Evolutionary conservation across 2,113 vertebrate species (phyloP), one percentile per base, ranked within the genome.

Genomic region (Alethe castanea): DNA sequence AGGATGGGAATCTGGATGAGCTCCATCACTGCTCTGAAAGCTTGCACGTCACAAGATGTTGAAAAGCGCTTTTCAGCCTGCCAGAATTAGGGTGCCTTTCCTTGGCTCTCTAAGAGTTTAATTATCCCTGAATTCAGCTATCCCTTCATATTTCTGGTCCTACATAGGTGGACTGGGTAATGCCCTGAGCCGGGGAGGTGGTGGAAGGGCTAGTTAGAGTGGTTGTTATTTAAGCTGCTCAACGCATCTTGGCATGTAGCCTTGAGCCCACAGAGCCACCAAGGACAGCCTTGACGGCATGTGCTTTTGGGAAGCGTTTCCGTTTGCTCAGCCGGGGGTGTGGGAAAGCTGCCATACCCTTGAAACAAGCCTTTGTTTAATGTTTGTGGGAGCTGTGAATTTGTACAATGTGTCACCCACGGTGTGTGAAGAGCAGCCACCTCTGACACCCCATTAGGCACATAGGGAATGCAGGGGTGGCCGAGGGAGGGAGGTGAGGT

Each of bases 141-240:
- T 60, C 28, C 6, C 45, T 61, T 67, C 15, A 8, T 19, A 2
- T 76, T 72, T 72, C 71, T 82, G 24, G 9, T 52, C 48, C 62
- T 72, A 0, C 0, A 1, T 19, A 5, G 11, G 53, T 81, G 86
- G 31, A 13, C 23, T 38, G 56, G 8, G 12, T 48, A 19, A 19
- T 73, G 38, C 47, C 8, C 47, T 5, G 60, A 11, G 53, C 61
- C 17, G 11, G 48, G 10, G 33, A 56, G 29, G 2, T 31, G 65
- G 33, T 42, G 42, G 16, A 79, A 15, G 52, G 28, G 14, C 40
- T 26, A 1, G 8, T 7, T 7, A 19, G 29, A 44, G 13, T 2
- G 26, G n/a, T 69, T 67, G 33, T 53, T 52, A 22, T 8, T 74
- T 28, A 22, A 52, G 57, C 52, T 65, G 36, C 1, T 1, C 38